Conservation (phyloP, 2,888 invertebrate genomes). For the Abrostola triplasia region DNA sequence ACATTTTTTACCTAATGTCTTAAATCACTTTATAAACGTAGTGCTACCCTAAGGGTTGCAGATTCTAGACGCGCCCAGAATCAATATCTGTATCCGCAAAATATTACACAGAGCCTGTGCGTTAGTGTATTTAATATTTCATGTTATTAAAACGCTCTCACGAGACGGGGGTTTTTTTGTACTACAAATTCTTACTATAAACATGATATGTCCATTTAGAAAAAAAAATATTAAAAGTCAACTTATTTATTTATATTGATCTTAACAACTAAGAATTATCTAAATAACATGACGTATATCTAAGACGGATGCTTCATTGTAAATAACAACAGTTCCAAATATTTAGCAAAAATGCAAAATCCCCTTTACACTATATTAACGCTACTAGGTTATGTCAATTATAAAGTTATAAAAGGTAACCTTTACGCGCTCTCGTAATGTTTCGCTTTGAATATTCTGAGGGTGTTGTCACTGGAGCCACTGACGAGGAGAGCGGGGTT, state of each 20-base stretch:
- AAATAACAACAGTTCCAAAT: conserved; percentile 30
- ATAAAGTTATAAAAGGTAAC: conserved; percentile 20
- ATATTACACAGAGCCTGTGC: no score
- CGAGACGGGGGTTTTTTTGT: no score
- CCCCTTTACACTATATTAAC: conserved; percentile 31
- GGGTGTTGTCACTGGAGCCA: conserved; percentile 97
- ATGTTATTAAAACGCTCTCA: no score
- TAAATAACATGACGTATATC: conserved; percentile 46
- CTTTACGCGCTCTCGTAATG: conserved; percentile 70
- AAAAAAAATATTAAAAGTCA: conserved; percentile 22
- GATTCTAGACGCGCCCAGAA: no score
- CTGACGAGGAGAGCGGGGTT: conserved; percentile 95
- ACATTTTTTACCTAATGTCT: no score
- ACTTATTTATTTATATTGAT: conserved; percentile 44
- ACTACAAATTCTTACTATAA: neutral
- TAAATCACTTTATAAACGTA: no score
- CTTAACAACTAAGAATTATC: conserved; percentile 38
- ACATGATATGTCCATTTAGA: neutral
- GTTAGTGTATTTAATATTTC: no score
- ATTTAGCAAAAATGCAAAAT: conserved; percentile 27
- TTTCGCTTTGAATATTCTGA: conserved; percentile 94
- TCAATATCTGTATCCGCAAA: no score
- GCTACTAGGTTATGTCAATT: conserved; percentile 39
- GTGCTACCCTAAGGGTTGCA: no score
- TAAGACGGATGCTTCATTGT: conserved; percentile 32